phyloP scores from a whole-genome alignment of 1,140 invertebrate species.

The Eubasilissa regina region DNA sequence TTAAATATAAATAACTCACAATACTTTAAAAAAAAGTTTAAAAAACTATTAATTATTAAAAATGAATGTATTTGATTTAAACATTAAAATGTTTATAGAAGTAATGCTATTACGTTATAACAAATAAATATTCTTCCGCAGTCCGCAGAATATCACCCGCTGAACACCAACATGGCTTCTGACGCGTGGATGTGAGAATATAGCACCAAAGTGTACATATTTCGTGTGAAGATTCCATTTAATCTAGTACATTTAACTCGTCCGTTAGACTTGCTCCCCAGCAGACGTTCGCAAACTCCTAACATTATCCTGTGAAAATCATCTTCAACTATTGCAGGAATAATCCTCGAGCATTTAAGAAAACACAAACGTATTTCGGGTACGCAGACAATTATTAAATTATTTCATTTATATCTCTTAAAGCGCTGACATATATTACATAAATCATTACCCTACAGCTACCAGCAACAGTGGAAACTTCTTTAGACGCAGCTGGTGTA shows the following conservation, averaged over 20 bases:
- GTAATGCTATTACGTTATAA: too few species aligned
- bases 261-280: constrained; percentile 30
- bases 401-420: constrained; percentile 46
- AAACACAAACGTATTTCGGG: constrained; percentile 8
- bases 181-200: too few species aligned
- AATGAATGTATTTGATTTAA: too few species aligned
- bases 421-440: constrained; percentile 37
- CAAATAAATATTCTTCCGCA: too few species aligned
- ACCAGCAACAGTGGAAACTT: neutral
- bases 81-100: too few species aligned
- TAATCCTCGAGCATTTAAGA: constrained; percentile 2
- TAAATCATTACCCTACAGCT: constrained; percentile 35
- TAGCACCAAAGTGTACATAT: constrained; percentile 14
- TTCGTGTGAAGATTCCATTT: constrained; percentile 32
- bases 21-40: too few species aligned
- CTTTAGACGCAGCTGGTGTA: constrained; percentile 25
- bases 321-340: neutral
- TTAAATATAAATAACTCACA: too few species aligned
- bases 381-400: constrained; percentile 19
- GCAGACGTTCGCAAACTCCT: constrained; percentile 21
- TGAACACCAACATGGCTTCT: too few species aligned
- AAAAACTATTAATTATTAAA: too few species aligned
- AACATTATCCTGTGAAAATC: constrained; percentile 12
- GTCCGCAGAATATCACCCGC: too few species aligned
- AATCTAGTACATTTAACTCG: constrained; percentile 38